Evolutionary conservation across 2,888 invertebrate species (phyloP), one percentile per base, ranked within the genome.

Genomic region (Catonia carolina): DNA sequence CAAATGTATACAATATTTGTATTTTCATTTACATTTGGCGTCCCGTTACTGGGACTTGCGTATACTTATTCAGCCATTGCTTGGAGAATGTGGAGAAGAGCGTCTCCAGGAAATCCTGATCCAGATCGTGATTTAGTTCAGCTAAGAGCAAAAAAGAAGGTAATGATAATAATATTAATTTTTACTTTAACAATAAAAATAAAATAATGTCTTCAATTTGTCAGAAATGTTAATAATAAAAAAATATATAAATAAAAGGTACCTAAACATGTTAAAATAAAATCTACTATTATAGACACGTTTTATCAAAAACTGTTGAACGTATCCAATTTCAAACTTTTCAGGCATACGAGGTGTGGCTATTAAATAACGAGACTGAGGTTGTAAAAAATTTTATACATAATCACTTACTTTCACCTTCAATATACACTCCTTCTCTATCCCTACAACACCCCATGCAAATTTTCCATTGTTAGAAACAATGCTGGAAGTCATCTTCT

Each of bases 21-120:
- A 14, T 70, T 71, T 53, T 55, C 65, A 2, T 56, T 68, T 51
- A 71, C 70, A 14, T 71, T 70, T 61, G 63, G 72, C 10, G 62
- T 74, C 4, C 75, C 75, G 0, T 66, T 76, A 54, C 39, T 68
- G 12, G 69, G 72, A 10, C 67, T 76, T 35, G 70, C 69, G 1
- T 68, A 71, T 57, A 73, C 74, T 10, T 76, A 76, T 64, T 67
- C 71, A 37, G 69, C 72, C 53, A 72, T 76, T 8, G 73, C 72
- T 15, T 66, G 68, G 61, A 67, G 72, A 53, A 66, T 76, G 61
- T 76, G 75, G 72, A 64, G 69, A 42, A 67, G 73, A 33, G 70
- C 69, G 4, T 66, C 72, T 1, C 76, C 76, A 0, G 75, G 75
- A 12, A 74, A 75, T 59, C 73, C 74, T 0, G 72, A 76, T 56